phyloP scores from a whole-genome alignment of 2,888 invertebrate genomes.

The Hybos culiciformis region DNA sequence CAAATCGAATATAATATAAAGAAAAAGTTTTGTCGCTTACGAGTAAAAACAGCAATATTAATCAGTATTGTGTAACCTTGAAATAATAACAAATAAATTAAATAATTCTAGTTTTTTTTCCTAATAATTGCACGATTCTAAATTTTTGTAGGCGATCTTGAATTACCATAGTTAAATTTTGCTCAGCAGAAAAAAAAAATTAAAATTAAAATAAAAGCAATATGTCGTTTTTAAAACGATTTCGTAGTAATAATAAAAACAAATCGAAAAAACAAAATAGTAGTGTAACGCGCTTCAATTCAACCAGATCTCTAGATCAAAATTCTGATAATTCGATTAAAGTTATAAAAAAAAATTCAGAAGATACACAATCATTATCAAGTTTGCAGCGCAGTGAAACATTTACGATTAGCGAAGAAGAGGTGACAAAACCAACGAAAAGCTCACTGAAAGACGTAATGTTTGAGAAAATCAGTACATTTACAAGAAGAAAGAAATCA shows the following conservation, averaged over 20 bases:
- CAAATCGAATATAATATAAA: no score
- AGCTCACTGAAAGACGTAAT: constrained; percentile 25
- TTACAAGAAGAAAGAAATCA: constrained; percentile 30
- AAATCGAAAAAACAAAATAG: not conserved
- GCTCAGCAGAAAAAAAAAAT: not conserved
- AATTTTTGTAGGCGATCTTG: not conserved
- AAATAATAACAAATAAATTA: no score
- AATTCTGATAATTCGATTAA: not conserved
- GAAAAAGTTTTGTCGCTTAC: no score
- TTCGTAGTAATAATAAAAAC: not conserved
- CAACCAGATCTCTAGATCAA: no score
- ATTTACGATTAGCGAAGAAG: constrained; percentile 24
- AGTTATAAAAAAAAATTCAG: no score
- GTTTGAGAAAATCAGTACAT: constrained; percentile 31
- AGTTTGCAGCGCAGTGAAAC: constrained; percentile 27
- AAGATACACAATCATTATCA: not conserved
- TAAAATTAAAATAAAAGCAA: not conserved
- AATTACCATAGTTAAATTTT: not conserved
- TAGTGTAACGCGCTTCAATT: no score
- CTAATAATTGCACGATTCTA: not conserved
- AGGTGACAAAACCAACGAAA: constrained; percentile 19
- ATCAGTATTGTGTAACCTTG: no score
- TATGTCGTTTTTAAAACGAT: not conserved
- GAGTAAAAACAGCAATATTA: no score
- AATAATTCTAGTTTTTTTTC: not conserved